A percentile compares a stretch with the other conserved stretches of the same genome.
These are phyloP conservation scores for Nephrotoma flavescens DNA, from an alignment of 2,888 invertebrate species.

Conservation along the genomic window DNA sequence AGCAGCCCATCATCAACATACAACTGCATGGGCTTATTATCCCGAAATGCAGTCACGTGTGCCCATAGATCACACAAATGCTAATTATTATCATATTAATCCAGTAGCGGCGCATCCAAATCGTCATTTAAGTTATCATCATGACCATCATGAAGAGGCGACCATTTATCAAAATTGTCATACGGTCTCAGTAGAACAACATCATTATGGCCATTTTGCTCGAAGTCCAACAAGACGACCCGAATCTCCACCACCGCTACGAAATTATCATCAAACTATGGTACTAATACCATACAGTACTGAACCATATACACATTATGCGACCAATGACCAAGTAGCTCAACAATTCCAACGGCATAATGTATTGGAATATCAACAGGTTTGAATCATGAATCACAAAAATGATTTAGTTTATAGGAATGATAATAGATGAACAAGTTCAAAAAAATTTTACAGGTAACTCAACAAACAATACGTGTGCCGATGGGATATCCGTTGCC, in stretches of 20 bases:
- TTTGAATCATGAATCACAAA: slow-evolving; percentile 13
- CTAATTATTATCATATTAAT: slow-evolving; percentile 26
- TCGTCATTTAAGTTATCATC: slow-evolving; percentile 26
- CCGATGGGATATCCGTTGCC: slow-evolving; percentile 34
- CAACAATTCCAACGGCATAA: slow-evolving; percentile 30
- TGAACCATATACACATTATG: slow-evolving; percentile 30
- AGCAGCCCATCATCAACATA: slow-evolving; percentile 27
- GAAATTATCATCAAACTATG: slow-evolving; percentile 52
- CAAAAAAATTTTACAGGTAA: slow-evolving; percentile 22
- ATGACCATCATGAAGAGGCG: slow-evolving; percentile 23
- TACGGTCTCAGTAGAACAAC: slow-evolving; percentile 21
- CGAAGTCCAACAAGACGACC: slow-evolving; percentile 37
- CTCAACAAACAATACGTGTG: slow-evolving; percentile 35
- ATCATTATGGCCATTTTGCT: slow-evolving; percentile 26
- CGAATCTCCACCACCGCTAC: slow-evolving; percentile 54
- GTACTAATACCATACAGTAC: slow-evolving; percentile 51
- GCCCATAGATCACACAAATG: slow-evolving; percentile 18
- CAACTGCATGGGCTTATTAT: slow-evolving; percentile 30
- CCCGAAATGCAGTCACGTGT: slow-evolving; percentile 24
- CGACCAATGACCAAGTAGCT: slow-evolving; percentile 25
- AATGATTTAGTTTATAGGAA: neutral
- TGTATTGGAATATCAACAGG: slow-evolving; percentile 33
- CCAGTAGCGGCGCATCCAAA: slow-evolving; percentile 23
- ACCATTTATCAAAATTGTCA: slow-evolving; percentile 31
- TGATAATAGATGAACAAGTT: slow-evolving; percentile 7